Evolutionary conservation across 2,113 vertebrate species (phyloP), one percentile per base, ranked within the genome.

Genomic region (Percopsis transmontana): DNA sequence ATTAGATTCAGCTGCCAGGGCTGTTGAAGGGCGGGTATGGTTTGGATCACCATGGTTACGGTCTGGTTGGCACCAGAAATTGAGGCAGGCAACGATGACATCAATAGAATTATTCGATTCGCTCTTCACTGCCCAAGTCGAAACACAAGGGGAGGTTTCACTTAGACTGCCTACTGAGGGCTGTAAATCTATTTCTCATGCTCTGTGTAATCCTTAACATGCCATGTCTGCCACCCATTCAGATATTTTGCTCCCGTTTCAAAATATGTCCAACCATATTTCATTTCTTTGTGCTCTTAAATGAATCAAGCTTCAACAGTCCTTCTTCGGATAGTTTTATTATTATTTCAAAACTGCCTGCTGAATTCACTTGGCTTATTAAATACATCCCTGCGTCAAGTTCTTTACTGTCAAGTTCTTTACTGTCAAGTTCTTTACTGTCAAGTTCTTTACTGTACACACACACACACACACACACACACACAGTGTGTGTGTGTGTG

Each of bases 131-230:
- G 61, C 58, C 40, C 61, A 16, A 40, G 51, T 70, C 10, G 14
- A 73, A 77, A 61, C 54, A 55, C 15, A 3, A 65, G 15, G 64
- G 48, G 70, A 74, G 68, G 50, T 79, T 83, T 62, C 44, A 61
- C 71, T 74, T 67, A 57, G 66, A 48, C 60, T 47, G 82, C 80
- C 74, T 75, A 74, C 81, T 75, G 81, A 72, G 60, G 48, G 69
- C 73, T 64, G 62, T 84, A 82, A 88, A 86, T 85, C 70, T 63
- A 66, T 64, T 70, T 76, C 71, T 85, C 76, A 69, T 68, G 75
- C 70, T 58, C 82, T 73, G 23, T 52, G 16, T 84, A 74, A 77
- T 74, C 77, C 68, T 5, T 2, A 12, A 74, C 68, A 58, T 74
- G 77, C 72, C 78, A 74, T 76, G 76, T 74, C 60, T 66, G 62